Percentiles rank a stretch among this genome's conserved stretches.
Evolutionary conservation across 1,140 invertebrate species (phyloP).

Genomic region (Cyclargus thomasi): DNA sequence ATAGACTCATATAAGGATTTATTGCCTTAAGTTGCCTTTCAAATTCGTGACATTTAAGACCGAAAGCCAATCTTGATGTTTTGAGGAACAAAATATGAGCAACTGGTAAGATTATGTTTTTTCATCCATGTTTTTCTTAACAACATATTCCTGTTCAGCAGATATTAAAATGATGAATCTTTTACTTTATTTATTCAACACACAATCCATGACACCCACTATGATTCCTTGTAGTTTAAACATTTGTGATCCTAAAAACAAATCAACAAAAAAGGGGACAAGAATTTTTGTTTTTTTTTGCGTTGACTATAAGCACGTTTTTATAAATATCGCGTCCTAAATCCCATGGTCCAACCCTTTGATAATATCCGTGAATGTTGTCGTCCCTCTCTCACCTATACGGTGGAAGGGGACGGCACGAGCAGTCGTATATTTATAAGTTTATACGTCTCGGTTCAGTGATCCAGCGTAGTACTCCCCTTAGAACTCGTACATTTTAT

Average conservation of each 20-base stretch:
- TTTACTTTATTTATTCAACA: neutral
- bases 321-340: conserved; percentile 12
- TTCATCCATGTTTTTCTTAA: no score
- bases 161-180: neutral
- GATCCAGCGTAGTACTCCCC: conserved; percentile 6
- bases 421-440: conserved; percentile 1
- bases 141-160: no score
- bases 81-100: no score
- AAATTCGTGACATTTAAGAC: no score
- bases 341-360: conserved; percentile 9
- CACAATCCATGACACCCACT: neutral
- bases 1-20: no score
- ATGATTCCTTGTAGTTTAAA: neutral
- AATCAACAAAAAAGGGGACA: neutral
- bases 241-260: neutral
- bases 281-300: neutral
- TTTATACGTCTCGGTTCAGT: neutral
- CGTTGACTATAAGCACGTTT: neutral
- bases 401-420: neutral
- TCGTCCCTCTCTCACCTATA: neutral
- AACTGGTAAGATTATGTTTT: no score
- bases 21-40: no score
- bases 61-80: no score
- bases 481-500: neutral
- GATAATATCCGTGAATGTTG: neutral